Base-by-base conservation (phyloP, 1,140 invertebrate genomes). In the Lutraria rhynchaena region DNA sequence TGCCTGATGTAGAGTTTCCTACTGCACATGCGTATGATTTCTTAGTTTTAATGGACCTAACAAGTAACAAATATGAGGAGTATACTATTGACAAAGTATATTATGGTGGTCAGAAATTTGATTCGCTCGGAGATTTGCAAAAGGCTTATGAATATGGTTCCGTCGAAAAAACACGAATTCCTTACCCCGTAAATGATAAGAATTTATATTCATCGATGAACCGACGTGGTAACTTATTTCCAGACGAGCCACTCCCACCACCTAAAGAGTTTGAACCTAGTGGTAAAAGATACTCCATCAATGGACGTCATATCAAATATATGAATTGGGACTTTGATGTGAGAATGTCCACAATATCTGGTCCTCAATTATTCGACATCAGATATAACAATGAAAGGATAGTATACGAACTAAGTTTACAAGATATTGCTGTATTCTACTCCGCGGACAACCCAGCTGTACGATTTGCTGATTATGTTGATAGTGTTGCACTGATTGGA, bases 251-350 rank as follows among this genome's bases (percentile, higher is more conserved):
- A 24, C 51, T 85, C 57, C 46, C 71, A 27, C 81, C 81, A 44
- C 86, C 86, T 0, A 46, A 41, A n/a, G 80, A 78, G 27, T 70
- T 83, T 44, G 87, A 88, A 53, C 90, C 89, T n/a, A 87, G 89
- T 46, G 90, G 90, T 11, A 86, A 87, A 67, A 60, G 90, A 35
- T 91, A 89, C 82, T 83, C 58, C 13, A 65, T 91, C 1, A 73
- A 83, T 13, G 84, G 86, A 15, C 69, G 76, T 0, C 80, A 87
- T 24, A 82, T 91, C 1, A 71, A 83, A 53, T 91, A 89, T 55
- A 81, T 88, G 83, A 76, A 78, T 15, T 91, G 90, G 90, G 61
- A 85, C 5, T 91, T 91, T 69, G 74, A 90, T 55, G 85, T 87
- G 76, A 70, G 87, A 60, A 86, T 90, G 84, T 86, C 85, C 3